phyloP scores from a whole-genome alignment of 2,888 invertebrate genomes.

The Cyaniris semiargus region DNA sequence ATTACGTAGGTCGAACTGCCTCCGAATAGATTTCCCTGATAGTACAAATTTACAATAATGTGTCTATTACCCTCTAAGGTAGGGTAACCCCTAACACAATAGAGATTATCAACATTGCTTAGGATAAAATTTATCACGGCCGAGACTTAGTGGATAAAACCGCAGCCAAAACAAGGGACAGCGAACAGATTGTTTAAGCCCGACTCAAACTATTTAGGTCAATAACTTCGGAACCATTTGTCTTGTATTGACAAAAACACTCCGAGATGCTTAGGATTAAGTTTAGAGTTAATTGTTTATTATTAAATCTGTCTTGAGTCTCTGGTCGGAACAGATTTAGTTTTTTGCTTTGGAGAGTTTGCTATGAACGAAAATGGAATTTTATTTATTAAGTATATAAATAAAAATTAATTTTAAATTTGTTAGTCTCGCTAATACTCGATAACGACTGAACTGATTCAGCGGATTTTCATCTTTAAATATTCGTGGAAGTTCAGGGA shows the following conservation, averaged over 20 bases:
- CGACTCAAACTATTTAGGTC: constrained; percentile 9
- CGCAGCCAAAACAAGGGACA: constrained; percentile 1
- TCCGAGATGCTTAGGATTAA: not conserved
- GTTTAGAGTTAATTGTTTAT: constrained; percentile 1
- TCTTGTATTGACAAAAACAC: constrained; percentile 17
- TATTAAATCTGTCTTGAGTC: not conserved
- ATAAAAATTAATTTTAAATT: too few species aligned
- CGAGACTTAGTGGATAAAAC: constrained; percentile 10
- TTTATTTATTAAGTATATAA: too few species aligned
- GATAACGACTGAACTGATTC: too few species aligned
- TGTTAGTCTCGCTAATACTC: too few species aligned
- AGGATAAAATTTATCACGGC: constrained; percentile 28
- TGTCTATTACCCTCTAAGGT: not conserved
- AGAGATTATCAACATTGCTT: constrained; percentile 24
- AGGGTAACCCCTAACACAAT: not conserved
- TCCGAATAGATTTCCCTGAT: not conserved
- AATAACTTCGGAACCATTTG: constrained; percentile 1
- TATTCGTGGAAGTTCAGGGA: too few species aligned
- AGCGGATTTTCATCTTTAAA: too few species aligned
- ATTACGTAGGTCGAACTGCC: not conserved
- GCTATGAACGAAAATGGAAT: too few species aligned
- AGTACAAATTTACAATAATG: constrained; percentile 1
- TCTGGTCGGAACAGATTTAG: not conserved
- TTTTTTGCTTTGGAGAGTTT: not conserved
- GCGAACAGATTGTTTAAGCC: constrained; percentile 18